These are phyloP conservation scores for Stegodyphus dumicola DNA, from an alignment of 1,140 invertebrate species.

Conservation along the genomic window DNA sequence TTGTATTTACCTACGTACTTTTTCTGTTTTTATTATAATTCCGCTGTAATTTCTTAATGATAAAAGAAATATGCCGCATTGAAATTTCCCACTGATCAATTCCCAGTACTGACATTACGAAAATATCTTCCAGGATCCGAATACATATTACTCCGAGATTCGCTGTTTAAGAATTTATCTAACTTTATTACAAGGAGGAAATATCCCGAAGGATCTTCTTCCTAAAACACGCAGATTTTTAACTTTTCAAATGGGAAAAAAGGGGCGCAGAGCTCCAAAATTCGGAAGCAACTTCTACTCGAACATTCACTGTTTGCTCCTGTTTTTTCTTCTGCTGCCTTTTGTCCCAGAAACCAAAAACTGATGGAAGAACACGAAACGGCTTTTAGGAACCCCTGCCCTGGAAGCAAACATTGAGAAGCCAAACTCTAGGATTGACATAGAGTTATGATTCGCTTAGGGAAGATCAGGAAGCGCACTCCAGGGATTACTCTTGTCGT, in stretches of 20 bases:
- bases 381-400: constrained; percentile 17
- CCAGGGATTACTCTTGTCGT: constrained; percentile 15
- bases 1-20: too few species aligned
- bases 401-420: not conserved
- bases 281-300: not conserved
- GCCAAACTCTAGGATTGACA: not conserved
- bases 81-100: too few species aligned
- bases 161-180: not conserved
- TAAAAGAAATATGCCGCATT: too few species aligned
- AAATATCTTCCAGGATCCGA: too few species aligned
- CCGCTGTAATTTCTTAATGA: too few species aligned
- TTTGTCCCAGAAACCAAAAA: constrained; percentile 12
- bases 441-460: constrained; percentile 27
- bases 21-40: too few species aligned
- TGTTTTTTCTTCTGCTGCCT: not conserved
- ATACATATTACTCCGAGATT: not conserved
- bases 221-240: not conserved
- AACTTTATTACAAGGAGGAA: not conserved
- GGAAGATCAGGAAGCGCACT: constrained; percentile 13
- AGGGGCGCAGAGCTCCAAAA: too few species aligned
- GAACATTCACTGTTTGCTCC: not conserved
- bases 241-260: not conserved
- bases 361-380: constrained; percentile 18
- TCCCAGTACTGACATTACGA: too few species aligned
- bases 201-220: not conserved